A percentile compares a stretch with the other conserved stretches of the same genome.
Conservation (phyloP, 2,888 invertebrate genomes). For the Tenthredo scrophulariae region DNA sequence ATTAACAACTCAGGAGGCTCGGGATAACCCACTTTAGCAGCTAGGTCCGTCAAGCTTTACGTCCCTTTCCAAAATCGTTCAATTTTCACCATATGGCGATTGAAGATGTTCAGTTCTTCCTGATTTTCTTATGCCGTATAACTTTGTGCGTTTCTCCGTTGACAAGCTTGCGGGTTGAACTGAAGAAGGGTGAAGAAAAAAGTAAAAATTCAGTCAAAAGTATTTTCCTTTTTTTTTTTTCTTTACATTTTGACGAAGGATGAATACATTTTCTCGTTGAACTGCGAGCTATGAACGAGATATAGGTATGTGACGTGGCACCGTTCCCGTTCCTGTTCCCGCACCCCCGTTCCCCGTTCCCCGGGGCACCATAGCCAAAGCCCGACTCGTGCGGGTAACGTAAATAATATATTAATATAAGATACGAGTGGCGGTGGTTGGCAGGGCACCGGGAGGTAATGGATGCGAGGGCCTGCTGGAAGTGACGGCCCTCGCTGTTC, state of each 20-base stretch:
- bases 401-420: slow-evolving; percentile 78
- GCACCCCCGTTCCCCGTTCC: not conserved
- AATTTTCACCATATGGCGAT: not conserved
- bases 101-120: no score
- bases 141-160: no score
- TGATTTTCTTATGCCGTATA: not conserved
- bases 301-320: slow-evolving; percentile 36
- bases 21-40: not conserved
- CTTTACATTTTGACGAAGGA: not conserved
- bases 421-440: slow-evolving; percentile 75
- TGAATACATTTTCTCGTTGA: slow-evolving; percentile 19
- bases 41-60: not conserved
- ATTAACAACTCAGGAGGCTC: not conserved
- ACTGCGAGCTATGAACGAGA: not conserved
- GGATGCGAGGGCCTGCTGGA: slow-evolving; percentile 76
- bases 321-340: slow-evolving; percentile 11
- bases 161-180: not conserved
- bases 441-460: slow-evolving; percentile 78
- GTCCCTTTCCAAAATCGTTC: not conserved
- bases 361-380: not conserved
- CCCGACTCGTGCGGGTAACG: slow-evolving; percentile 61
- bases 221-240: not conserved
- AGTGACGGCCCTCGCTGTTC: slow-evolving; percentile 74
- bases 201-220: not conserved
- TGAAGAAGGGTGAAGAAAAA: not conserved